These are phyloP conservation scores for Antedon mediterranea DNA, from an alignment of 53 echinoderm and acorn worm species.

Conservation along the genomic window DNA sequence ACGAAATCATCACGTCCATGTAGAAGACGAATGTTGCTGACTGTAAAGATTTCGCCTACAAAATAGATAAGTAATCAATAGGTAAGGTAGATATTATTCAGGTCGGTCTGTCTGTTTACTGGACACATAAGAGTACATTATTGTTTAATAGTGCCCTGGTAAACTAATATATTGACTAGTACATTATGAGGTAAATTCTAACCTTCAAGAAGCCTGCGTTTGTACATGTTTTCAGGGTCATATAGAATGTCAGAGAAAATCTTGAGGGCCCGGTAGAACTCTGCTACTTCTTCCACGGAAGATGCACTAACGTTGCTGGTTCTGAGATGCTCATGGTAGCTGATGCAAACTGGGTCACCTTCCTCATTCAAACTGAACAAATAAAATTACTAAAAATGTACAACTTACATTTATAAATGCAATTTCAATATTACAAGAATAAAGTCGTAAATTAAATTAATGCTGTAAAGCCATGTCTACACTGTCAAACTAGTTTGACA, in stretches of 20 bases:
- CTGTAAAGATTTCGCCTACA: slow-evolving; percentile 19
- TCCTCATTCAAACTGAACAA: slow-evolving; percentile 4
- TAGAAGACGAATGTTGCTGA: slow-evolving; percentile 22
- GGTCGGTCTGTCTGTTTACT: too few relatives aligned
- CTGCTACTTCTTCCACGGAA: slow-evolving; percentile 5
- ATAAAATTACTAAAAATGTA: too few relatives aligned
- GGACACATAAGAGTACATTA: too few relatives aligned
- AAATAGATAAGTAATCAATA: too few relatives aligned
- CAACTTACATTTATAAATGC: too few relatives aligned
- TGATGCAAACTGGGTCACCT: slow-evolving; percentile 6
- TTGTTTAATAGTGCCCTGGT: too few relatives aligned
- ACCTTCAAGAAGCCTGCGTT: neutral
- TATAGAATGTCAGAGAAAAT: slow-evolving; percentile 16
- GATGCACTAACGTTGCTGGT: slow-evolving; percentile 6
- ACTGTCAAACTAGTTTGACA: too few relatives aligned
- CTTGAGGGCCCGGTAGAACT: slow-evolving; percentile 16
- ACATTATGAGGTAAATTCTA: neutral
- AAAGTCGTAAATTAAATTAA: too few relatives aligned
- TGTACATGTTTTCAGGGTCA: slow-evolving; percentile 10
- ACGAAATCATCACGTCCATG: slow-evolving; percentile 25
- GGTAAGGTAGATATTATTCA: too few relatives aligned
- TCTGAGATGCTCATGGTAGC: slow-evolving; percentile 17
- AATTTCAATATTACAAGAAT: too few relatives aligned
- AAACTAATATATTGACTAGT: too few relatives aligned
- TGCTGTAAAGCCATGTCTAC: too few relatives aligned